These are phyloP conservation scores for Alethe diademata DNA, from an alignment of 2,113 vertebrate genomes.

Conservation along the genomic window DNA sequence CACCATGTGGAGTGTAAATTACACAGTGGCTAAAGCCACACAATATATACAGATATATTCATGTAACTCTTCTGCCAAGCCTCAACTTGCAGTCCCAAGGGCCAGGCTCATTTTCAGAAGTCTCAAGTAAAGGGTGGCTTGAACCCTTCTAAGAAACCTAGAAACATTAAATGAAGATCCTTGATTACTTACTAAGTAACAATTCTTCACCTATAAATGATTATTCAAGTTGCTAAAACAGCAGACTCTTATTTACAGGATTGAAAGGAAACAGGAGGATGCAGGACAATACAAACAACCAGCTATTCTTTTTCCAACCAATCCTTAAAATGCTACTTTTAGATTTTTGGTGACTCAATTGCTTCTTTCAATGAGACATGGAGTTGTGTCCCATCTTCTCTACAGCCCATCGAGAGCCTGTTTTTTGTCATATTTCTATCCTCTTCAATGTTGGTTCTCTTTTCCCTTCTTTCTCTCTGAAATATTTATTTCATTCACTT, in stretches of 20 bases:
- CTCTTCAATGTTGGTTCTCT: background rate
- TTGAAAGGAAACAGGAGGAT: background rate
- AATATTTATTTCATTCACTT: background rate
- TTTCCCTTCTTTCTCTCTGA: background rate
- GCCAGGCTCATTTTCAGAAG: background rate
- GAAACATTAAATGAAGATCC: background rate
- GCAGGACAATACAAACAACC: background rate
- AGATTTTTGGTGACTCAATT: background rate
- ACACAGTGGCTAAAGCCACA: background rate
- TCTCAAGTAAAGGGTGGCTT: background rate
- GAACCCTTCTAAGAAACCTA: background rate
- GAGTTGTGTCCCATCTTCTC: background rate
- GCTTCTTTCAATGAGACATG: background rate
- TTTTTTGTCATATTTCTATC: background rate
- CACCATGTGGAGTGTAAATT: background rate
- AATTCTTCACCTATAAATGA: background rate
- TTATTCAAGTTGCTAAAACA: background rate
- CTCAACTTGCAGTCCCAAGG: background rate
- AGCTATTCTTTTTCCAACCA: background rate
- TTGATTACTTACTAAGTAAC: background rate
- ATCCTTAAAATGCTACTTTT: background rate
- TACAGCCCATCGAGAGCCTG: accelerated
- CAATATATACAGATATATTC: background rate
- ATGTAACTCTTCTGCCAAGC: background rate
- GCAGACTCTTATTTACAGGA: background rate